phyloP scores from a whole-genome alignment of 2,888 invertebrate genomes.

The Leptopilina myrica region DNA sequence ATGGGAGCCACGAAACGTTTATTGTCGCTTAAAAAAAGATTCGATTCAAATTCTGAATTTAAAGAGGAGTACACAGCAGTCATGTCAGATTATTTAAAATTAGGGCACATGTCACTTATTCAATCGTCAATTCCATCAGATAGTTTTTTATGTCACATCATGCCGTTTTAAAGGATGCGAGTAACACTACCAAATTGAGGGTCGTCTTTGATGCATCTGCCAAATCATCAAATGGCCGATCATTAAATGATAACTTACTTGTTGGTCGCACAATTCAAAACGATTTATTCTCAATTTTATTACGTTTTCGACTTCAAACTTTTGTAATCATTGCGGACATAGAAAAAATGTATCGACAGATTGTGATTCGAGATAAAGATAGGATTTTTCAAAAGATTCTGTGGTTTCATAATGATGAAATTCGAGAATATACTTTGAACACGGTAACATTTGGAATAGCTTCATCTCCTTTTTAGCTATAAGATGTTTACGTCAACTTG shows the following conservation, averaged over 20 bases:
- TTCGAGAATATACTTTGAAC: no score
- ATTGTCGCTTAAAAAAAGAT: constrained; percentile 42
- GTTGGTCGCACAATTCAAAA: constrained; percentile 42
- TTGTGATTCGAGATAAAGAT: no score
- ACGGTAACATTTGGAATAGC: no score
- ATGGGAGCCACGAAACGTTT: constrained; percentile 43
- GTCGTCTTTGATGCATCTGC: constrained; percentile 16
- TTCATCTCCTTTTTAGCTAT: no score
- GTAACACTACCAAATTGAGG: constrained; percentile 38
- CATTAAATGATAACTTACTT: constrained; percentile 43
- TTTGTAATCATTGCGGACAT: constrained; percentile 48
- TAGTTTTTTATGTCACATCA: constrained; percentile 39
- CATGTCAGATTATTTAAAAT: constrained; percentile 31
- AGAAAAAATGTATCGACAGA: constrained; percentile 25
- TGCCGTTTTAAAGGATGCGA: constrained; percentile 33
- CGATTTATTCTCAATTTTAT: constrained; percentile 42
- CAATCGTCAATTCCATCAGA: background rate
- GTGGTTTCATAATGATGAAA: no score
- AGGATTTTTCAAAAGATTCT: no score
- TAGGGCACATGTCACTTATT: constrained; percentile 33
- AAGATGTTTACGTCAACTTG: no score
- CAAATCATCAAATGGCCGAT: constrained; percentile 9
- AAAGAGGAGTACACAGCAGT: constrained; percentile 37
- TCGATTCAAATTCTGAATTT: constrained; percentile 36
- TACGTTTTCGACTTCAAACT: constrained; percentile 41